Percentiles rank a stretch among this genome's conserved stretches.
These are phyloP conservation scores for Pocillopora meandrina DNA, from an alignment of 92 coral and sea anemone genomes.

Conservation along the genomic window DNA sequence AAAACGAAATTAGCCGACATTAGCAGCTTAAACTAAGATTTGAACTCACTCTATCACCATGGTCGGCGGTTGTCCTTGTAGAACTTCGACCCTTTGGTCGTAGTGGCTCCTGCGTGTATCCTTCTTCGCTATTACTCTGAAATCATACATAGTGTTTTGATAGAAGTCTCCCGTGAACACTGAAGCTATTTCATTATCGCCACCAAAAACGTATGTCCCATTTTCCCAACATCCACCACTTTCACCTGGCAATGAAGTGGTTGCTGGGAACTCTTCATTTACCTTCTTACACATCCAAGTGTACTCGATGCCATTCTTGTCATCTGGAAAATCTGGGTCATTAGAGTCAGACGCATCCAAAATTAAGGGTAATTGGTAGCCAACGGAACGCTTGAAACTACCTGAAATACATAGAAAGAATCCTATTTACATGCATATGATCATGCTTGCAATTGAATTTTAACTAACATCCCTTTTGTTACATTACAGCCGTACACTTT, in stretches of 20 bases:
- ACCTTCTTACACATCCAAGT: conserved; percentile 81
- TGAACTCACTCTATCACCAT: conserved; percentile 78
- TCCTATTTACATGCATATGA: no score
- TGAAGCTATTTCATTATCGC: conserved; percentile 39
- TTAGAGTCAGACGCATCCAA: conserved; percentile 83
- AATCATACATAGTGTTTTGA: conserved; percentile 69
- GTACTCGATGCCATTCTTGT: conserved; percentile 69
- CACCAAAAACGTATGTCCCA: conserved; percentile 57
- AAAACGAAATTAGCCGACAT: not conserved
- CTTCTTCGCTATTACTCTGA: conserved; percentile 58
- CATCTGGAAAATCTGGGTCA: conserved; percentile 80
- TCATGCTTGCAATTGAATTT: no score
- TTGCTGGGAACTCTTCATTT: conserved; percentile 58
- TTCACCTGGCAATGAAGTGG: conserved; percentile 43
- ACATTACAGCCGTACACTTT: no score
- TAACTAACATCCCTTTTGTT: no score
- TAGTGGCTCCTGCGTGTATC: conserved; percentile 63
- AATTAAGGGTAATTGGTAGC: conserved; percentile 63
- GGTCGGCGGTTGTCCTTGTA: conserved; percentile 85
- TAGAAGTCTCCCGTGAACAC: conserved; percentile 73
- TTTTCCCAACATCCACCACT: conserved; percentile 84
- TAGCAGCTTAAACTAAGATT: not conserved
- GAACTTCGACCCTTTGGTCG: conserved; percentile 71
- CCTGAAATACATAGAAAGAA: conserved; percentile 43
- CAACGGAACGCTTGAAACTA: conserved; percentile 76